Evolutionary conservation across 2,113 vertebrate species (phyloP).

Genomic region (Galbula dea): DNA sequence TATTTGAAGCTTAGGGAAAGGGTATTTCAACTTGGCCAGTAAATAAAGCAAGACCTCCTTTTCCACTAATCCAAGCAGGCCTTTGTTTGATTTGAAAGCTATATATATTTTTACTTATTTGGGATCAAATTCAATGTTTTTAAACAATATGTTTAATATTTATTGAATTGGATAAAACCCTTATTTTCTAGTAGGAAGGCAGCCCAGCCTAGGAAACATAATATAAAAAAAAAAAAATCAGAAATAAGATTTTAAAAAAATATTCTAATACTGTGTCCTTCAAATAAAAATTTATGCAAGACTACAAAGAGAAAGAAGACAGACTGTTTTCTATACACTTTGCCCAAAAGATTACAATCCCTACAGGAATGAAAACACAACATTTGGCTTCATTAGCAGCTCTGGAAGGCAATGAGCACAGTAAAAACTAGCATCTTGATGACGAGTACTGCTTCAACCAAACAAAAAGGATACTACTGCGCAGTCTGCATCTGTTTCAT

Average conservation of each 20-base stretch:
- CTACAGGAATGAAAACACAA: constrained; percentile 16
- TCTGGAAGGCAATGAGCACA: not conserved
- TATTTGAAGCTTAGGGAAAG: not conserved
- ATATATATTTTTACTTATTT: not conserved
- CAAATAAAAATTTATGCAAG: not conserved
- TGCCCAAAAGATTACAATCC: not conserved
- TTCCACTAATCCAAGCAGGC: not conserved
- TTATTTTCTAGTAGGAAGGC: not conserved
- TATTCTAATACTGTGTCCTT: not conserved
- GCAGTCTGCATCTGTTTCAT: constrained; percentile 54
- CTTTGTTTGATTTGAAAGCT: not conserved
- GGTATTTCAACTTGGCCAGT: not conserved
- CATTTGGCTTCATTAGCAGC: not conserved
- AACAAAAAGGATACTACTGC: constrained; percentile 26
- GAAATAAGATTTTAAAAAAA: not conserved
- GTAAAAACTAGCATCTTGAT: constrained; percentile 7
- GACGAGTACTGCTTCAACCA: constrained; percentile 1
- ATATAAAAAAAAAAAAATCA: not conserved
- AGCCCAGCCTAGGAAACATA: not conserved
- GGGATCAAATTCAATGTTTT: not conserved
- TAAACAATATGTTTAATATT: not conserved
- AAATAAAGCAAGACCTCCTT: not conserved
- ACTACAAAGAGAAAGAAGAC: not conserved
- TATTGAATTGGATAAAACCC: not conserved
- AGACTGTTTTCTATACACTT: not conserved